A percentile compares a stretch with the other conserved stretches of the same genome.
Evolutionary conservation across 1,140 invertebrate genomes (phyloP).

Genomic region (Drosophila pallidifrons): DNA sequence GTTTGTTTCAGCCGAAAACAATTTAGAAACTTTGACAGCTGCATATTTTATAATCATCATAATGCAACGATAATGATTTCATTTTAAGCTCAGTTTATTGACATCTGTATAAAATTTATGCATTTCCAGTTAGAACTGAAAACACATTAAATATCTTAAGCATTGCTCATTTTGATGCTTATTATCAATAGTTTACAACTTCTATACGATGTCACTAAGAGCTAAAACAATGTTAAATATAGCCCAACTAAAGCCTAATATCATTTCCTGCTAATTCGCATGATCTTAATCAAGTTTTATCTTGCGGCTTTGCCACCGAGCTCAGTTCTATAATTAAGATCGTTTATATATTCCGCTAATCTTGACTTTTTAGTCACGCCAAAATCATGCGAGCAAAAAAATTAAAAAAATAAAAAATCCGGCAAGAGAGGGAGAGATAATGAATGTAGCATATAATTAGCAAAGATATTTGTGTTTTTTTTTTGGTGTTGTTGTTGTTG

Average conservation of each 20-base stretch:
- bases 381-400: slow-evolving; percentile 19
- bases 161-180: too few species aligned
- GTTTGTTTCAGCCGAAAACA: too few species aligned
- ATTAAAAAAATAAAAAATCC: background rate
- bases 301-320: slow-evolving; percentile 7
- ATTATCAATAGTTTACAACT: background rate
- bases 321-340: slow-evolving; percentile 28
- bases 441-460: slow-evolving; percentile 47
- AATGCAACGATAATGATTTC: too few species aligned
- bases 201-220: background rate
- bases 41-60: too few species aligned
- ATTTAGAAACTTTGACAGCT: too few species aligned
- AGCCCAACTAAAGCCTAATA: background rate
- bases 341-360: slow-evolving; percentile 28
- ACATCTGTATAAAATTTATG: too few species aligned
- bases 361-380: slow-evolving; percentile 31
- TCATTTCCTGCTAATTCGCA: slow-evolving; percentile 17
- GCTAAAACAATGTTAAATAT: slow-evolving; percentile 7
- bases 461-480: slow-evolving; percentile 14
- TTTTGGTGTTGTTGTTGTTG: too few species aligned
- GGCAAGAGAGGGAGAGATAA: slow-evolving; percentile 19
- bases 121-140: too few species aligned
- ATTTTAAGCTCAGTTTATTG: too few species aligned
- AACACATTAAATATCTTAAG: too few species aligned
- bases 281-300: slow-evolving; percentile 27